phyloP scores from a whole-genome alignment of 1,140 invertebrate species.

The Caenorhabditis remanei region DNA sequence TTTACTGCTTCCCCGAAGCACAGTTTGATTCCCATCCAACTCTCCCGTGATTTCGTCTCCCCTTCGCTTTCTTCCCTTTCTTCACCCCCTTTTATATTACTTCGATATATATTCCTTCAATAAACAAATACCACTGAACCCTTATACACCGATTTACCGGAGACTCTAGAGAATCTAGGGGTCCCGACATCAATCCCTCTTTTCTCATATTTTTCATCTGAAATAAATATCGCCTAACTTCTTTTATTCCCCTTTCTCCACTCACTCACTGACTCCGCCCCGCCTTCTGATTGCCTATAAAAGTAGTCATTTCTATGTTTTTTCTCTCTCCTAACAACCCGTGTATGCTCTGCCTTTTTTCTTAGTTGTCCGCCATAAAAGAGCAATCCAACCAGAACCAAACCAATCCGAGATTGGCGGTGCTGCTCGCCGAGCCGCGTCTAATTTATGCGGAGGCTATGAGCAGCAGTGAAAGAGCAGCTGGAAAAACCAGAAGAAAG shows the following conservation, averaged over 20 bases:
- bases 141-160: too few species aligned
- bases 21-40: too few species aligned
- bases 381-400: conserved; percentile 22
- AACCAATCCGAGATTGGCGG: conserved; percentile 27
- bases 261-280: neutral
- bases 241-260: neutral
- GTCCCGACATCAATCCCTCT: neutral
- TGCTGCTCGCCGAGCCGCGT: conserved; percentile 49
- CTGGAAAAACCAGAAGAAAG: conserved; percentile 24
- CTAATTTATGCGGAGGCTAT: conserved; percentile 26
- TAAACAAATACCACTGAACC: too few species aligned
- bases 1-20: too few species aligned
- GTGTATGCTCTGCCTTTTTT: neutral
- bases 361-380: conserved; percentile 36
- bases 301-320: conserved; percentile 8
- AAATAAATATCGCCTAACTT: too few species aligned
- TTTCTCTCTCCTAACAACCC: neutral
- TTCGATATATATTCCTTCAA: too few species aligned
- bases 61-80: too few species aligned
- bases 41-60: too few species aligned
- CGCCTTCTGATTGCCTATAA: conserved; percentile 44
- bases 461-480: conserved; percentile 8
- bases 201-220: neutral
- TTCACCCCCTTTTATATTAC: too few species aligned
- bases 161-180: too few species aligned